phyloP scores from a whole-genome alignment of 2,888 invertebrate species.

The Petrolisthes manimaculis region DNA sequence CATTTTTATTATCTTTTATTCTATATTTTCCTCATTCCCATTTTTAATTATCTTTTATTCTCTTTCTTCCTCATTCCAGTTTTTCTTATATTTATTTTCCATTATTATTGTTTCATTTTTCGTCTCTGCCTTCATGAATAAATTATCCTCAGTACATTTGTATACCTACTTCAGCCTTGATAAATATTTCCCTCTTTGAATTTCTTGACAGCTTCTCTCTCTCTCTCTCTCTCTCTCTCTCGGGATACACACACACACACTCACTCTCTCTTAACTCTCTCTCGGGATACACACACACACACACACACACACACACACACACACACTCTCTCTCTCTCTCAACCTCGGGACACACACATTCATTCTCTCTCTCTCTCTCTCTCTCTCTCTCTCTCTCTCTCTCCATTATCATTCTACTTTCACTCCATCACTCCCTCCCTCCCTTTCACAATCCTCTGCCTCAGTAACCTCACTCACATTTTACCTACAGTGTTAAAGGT shows the following conservation, averaged over 20 bases:
- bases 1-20: not conserved
- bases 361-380: not conserved
- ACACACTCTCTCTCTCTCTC: too few species aligned
- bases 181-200: not conserved
- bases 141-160: not conserved
- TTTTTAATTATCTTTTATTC: not conserved
- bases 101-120: not conserved
- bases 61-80: not conserved
- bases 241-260: too few species aligned
- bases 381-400: not conserved
- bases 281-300: too few species aligned
- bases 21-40: not conserved
- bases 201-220: not conserved
- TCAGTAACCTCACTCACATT: too few species aligned
- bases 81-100: not conserved
- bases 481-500: too few species aligned
- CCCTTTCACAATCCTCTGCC: too few species aligned
- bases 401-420: not conserved
- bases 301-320: too few species aligned
- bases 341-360: too few species aligned
- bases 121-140: not conserved
- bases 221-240: not conserved
- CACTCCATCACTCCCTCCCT: not conserved
- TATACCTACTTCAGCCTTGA: too few species aligned
- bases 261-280: too few species aligned